phyloP scores from a whole-genome alignment of 53 echinoderm and acorn worm genomes.

The Arbacia lixula region DNA sequence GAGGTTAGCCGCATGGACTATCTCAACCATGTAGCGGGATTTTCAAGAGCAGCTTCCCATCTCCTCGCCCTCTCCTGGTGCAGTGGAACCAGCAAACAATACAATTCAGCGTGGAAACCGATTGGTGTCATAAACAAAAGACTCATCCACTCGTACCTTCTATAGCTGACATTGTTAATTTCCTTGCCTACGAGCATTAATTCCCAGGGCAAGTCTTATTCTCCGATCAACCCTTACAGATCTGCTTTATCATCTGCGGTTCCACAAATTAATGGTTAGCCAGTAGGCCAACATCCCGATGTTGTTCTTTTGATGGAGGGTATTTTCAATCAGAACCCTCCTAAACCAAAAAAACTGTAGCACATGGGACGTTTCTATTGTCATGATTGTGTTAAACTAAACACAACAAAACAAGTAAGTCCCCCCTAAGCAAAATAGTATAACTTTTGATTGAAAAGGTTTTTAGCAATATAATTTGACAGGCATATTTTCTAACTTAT shows the following conservation, averaged over 20 bases:
- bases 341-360: background rate
- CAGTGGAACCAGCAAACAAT: background rate
- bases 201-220: background rate
- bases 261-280: background rate
- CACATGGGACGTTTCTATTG: background rate
- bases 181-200: background rate
- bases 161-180: background rate
- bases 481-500: too few species aligned
- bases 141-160: background rate
- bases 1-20: background rate
- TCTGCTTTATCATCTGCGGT: background rate
- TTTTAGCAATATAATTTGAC: too few species aligned
- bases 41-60: background rate
- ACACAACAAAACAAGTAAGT: too few species aligned
- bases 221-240: background rate
- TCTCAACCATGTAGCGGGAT: background rate
- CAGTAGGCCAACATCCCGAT: background rate
- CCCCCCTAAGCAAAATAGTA: too few species aligned
- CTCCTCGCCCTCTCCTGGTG: background rate
- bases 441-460: too few species aligned
- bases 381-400: too few species aligned
- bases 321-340: background rate
- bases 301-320: background rate
- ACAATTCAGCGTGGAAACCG: background rate
- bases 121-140: background rate